Percentiles rank a stretch among this genome's conserved stretches.
Conservation (phyloP, 2,888 invertebrate species). For the Ligdia adustata region DNA sequence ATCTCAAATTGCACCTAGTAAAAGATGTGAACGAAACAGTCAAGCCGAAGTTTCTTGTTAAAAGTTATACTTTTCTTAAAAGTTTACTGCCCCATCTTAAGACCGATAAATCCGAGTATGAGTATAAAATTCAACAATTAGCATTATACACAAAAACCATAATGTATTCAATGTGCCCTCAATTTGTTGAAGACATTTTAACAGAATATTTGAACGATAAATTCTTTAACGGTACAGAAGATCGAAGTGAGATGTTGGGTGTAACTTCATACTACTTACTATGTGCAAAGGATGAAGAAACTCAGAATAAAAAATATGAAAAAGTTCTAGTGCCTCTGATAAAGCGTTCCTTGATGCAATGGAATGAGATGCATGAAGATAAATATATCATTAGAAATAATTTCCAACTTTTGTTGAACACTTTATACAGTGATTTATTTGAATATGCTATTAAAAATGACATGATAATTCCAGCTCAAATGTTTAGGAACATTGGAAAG, state of each 20-base stretch:
- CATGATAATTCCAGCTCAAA: constrained; percentile 43
- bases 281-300: constrained; percentile 45
- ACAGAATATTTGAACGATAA: constrained; percentile 47
- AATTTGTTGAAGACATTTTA: constrained; percentile 52
- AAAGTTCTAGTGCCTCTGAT: constrained; percentile 51
- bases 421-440: constrained; percentile 44
- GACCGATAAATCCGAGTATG: constrained; percentile 36
- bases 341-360: constrained; percentile 42
- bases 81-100: constrained; percentile 36
- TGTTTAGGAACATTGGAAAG: constrained; percentile 45
- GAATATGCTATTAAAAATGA: constrained; percentile 40
- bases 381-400: constrained; percentile 37
- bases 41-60: constrained; percentile 51
- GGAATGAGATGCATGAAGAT: constrained; percentile 41
- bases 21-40: constrained; percentile 47
- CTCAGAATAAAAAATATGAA: constrained; percentile 52
- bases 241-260: constrained; percentile 30
- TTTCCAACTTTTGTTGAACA: constrained; percentile 41
- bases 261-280: constrained; percentile 55
- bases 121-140: constrained; percentile 36
- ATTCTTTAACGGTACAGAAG: constrained; percentile 35
- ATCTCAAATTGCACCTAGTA: constrained; percentile 47
- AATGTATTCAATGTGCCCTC: constrained; percentile 49
- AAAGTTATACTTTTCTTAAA: constrained; percentile 57
- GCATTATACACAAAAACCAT: constrained; percentile 45